Evolutionary conservation across 2,797 vertebrate genomes (phyloP), one percentile per base, ranked within the genome.

Genomic region (Sarcoramphus papa): DNA sequence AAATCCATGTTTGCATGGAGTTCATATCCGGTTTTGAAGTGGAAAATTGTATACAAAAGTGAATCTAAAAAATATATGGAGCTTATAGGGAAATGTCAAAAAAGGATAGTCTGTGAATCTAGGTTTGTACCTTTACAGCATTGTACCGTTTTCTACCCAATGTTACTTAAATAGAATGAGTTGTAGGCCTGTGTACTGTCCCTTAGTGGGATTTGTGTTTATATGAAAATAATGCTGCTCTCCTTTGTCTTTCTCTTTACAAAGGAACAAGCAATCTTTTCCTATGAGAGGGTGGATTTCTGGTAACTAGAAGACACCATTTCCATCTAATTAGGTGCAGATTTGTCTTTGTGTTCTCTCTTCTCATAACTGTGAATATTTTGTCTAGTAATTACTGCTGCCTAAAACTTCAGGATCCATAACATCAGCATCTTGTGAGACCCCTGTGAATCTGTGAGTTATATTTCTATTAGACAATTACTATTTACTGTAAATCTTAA

Each of bases 1-100:
- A 70, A 75, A 73, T 40, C 35, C 8, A 33, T 35, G 14, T 35
- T 74, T 53, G 1, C 8, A 30, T 40, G 18, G 40, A 56, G 4
- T 37, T 74, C 12, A 77, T 51, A 56, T 35, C 35, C 28, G 2
- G 45, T 41, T 81, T 74, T 50, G 8, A 41, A 81, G 10, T 35
- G n/a, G 5, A 45, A 92, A 79, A 70, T 27, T 48, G 4, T 9
- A 30, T 43, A 19, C 3, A 19, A 33, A 64, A n/a, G 0, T 25
- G 6, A 69, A 47, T 40, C 2, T 62, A 18, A 43, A 73, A 72
- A 53, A 60, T 33, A 70, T 1, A 53, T 56, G 5, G 31, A 53
- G 1, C 7, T 40, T 16, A 35, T n/a, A 18, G 2, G 8, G 2
- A n/a, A 53, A 28, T 27, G 1, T 6, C 3, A 60, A 24, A 53